A percentile compares a stretch with the other conserved stretches of the same genome.
Conservation (phyloP, 2,113 vertebrate species). For the Burhinus bistriatus region DNA sequence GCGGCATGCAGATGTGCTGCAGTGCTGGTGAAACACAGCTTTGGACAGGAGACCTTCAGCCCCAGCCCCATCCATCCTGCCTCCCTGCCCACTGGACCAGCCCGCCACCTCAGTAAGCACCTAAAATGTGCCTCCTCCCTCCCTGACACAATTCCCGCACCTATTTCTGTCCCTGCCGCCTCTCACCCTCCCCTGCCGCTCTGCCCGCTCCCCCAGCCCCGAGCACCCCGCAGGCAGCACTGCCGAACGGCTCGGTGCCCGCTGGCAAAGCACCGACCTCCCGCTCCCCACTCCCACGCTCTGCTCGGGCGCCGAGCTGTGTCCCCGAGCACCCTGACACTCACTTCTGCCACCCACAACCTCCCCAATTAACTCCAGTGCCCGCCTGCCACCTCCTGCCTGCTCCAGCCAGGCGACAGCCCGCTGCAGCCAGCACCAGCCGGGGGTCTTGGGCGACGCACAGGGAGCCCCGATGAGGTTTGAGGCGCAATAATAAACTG, state of each 20-base stretch:
- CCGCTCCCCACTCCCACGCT: not conserved
- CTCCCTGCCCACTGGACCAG: accelerated
- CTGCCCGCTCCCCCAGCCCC: not conserved
- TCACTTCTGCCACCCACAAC: not conserved
- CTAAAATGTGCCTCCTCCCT: not conserved
- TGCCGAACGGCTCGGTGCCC: not conserved
- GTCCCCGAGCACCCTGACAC: not conserved
- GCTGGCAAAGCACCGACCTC: not conserved
- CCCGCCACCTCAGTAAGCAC: accelerated
- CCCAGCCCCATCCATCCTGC: not conserved
- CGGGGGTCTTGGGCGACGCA: too few species aligned
- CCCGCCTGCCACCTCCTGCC: not conserved
- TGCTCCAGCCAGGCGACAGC: not conserved
- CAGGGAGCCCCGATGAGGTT: not conserved
- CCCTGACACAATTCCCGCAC: not conserved
- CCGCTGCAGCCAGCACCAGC: not conserved
- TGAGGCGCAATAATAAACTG: not conserved
- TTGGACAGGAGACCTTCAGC: not conserved
- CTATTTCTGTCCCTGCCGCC: not conserved
- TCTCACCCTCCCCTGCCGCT: not conserved
- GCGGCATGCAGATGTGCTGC: not conserved
- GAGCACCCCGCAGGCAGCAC: too few species aligned
- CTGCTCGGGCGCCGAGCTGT: not conserved
- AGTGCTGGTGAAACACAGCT: not conserved
- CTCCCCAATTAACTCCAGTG: not conserved